Conservation (phyloP, 1,140 invertebrate species). For the Drosophila elegans region DNA sequence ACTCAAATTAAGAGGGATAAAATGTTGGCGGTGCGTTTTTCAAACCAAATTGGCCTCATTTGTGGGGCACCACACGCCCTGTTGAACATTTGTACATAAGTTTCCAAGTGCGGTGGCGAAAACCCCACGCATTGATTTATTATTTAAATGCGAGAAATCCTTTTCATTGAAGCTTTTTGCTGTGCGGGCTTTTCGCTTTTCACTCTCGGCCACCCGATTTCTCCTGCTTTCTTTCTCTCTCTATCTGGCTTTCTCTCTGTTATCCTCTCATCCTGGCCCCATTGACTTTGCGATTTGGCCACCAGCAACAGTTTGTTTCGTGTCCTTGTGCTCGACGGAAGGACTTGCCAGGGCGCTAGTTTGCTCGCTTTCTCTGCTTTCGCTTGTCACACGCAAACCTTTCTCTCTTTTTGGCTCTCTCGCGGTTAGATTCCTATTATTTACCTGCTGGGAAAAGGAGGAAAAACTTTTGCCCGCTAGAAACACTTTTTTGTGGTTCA, state of each 20-base stretch:
- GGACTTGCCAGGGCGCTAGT: constrained; percentile 48
- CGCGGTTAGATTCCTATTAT: not conserved
- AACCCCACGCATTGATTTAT: constrained; percentile 68
- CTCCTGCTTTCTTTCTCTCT: not conserved
- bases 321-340: constrained; percentile 60
- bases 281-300: constrained; percentile 8
- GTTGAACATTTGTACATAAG: constrained; percentile 1
- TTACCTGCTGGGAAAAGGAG: constrained; percentile 12
- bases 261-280: constrained; percentile 28
- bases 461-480: constrained; percentile 5
- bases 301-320: constrained; percentile 77
- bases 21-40: constrained; percentile 22
- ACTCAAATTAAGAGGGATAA: constrained; percentile 8
- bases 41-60: constrained; percentile 52
- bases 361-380: constrained; percentile 15
- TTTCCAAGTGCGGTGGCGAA: constrained; percentile 6
- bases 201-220: constrained; percentile 2
- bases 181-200: constrained; percentile 25
- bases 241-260: constrained; percentile 4
- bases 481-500: not conserved
- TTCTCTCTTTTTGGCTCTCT: constrained; percentile 12
- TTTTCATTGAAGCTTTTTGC: constrained; percentile 62
- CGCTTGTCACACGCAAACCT: constrained; percentile 24
- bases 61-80: constrained; percentile 12
- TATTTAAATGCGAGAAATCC: constrained; percentile 70